These are phyloP conservation scores for Isichthys henryi DNA, from an alignment of 2,113 vertebrate genomes.

Conservation along the genomic window DNA sequence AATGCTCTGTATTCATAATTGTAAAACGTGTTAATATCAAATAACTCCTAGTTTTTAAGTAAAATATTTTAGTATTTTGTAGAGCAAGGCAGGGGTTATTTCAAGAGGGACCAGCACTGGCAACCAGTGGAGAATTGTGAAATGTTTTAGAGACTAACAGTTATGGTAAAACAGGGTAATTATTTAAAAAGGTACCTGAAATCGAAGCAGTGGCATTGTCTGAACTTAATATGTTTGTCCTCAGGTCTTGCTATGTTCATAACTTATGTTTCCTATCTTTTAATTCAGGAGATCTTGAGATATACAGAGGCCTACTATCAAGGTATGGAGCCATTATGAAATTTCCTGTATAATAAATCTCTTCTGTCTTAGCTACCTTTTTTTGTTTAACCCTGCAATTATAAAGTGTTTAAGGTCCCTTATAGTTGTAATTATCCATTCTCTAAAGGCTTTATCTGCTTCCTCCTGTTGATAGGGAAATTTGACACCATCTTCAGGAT, in stretches of 20 bases:
- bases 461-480: neutral
- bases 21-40: neutral
- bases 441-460: neutral
- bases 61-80: neutral
- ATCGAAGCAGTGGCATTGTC: neutral
- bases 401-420: neutral
- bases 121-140: neutral
- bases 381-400: neutral
- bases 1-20: neutral
- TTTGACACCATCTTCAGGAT: neutral
- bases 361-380: neutral
- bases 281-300: slow-evolving; percentile 53
- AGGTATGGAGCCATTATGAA: slow-evolving; percentile 40
- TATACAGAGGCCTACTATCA: slow-evolving; percentile 63
- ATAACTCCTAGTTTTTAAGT: neutral
- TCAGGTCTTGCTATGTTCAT: neutral
- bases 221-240: neutral
- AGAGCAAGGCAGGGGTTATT: neutral
- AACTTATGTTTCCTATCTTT: slow-evolving; percentile 11
- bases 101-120: neutral
- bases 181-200: neutral
- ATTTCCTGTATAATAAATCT: neutral
- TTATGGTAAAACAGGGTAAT: neutral
- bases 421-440: neutral
- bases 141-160: neutral